These are phyloP conservation scores for Sarcoramphus papa DNA, from an alignment of 2,797 vertebrate species.

Conservation along the genomic window DNA sequence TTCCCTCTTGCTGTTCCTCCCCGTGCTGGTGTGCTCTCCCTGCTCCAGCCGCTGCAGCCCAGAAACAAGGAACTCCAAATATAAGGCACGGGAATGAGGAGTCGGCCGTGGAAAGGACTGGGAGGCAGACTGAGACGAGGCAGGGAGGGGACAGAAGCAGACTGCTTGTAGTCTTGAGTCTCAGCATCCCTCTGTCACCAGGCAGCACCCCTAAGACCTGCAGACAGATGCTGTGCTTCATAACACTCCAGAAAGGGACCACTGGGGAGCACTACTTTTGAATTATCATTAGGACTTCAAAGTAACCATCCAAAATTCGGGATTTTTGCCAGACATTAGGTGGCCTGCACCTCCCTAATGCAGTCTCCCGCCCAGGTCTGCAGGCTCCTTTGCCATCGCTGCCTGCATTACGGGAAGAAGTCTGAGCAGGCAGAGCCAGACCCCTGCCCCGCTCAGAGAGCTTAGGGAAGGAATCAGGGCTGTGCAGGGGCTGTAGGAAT, in stretches of 20 bases:
- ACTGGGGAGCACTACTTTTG: not conserved
- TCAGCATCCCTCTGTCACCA: not conserved
- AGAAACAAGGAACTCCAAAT: not conserved
- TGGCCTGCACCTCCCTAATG: not conserved
- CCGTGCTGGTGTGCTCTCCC: not conserved
- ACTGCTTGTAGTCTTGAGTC: not conserved
- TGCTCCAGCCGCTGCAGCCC: not conserved
- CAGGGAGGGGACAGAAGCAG: not conserved
- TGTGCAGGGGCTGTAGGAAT: not conserved
- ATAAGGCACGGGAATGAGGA: fast-evolving
- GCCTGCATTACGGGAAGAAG: fast-evolving
- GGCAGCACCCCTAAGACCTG: not conserved
- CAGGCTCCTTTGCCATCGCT: fast-evolving
- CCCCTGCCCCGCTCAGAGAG: not conserved
- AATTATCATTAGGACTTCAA: not conserved
- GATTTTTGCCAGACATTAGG: not conserved
- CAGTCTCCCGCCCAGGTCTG: no score
- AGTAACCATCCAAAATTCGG: not conserved
- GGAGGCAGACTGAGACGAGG: not conserved
- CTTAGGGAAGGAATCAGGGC: fast-evolving
- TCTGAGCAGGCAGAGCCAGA: fast-evolving
- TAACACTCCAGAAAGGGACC: not conserved
- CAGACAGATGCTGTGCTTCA: fast-evolving
- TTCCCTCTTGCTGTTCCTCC: not conserved
- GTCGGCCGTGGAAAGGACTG: fast-evolving